Evolutionary conservation across 2,113 vertebrate genomes (phyloP).

Genomic region (Pseudorectes ferrugineus): DNA sequence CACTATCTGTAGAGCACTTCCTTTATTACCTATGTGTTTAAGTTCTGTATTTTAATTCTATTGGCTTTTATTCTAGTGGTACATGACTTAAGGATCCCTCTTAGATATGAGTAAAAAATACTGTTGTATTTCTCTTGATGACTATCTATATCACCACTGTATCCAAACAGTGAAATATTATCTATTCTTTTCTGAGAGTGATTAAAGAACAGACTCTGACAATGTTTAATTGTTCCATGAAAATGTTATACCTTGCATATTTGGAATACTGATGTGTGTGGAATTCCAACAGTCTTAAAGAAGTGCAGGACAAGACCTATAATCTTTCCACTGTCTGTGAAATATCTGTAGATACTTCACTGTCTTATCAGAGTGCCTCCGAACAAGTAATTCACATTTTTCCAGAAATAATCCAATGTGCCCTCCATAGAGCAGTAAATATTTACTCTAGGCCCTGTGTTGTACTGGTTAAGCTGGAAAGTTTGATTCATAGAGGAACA

Average conservation of each 20-base stretch:
- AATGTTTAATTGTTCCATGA: background rate
- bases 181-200: background rate
- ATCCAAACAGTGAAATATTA: background rate
- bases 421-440: background rate
- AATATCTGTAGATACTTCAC: background rate
- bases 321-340: background rate
- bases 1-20: background rate
- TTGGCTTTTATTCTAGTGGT: background rate
- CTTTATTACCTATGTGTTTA: background rate
- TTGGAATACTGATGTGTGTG: background rate
- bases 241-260: background rate
- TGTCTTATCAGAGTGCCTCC: background rate
- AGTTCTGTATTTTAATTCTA: background rate
- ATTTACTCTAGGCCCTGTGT: background rate
- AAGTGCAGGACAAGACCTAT: background rate
- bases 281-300: background rate
- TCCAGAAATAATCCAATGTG: background rate
- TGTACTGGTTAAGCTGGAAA: background rate
- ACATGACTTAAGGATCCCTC: background rate
- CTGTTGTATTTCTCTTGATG: background rate
- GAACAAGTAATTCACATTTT: background rate
- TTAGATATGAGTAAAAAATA: background rate
- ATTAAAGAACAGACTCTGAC: background rate
- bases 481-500: background rate
- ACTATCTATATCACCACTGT: background rate